phyloP scores from a whole-genome alignment of 2,888 invertebrate genomes.

The Tribolium freemani region DNA sequence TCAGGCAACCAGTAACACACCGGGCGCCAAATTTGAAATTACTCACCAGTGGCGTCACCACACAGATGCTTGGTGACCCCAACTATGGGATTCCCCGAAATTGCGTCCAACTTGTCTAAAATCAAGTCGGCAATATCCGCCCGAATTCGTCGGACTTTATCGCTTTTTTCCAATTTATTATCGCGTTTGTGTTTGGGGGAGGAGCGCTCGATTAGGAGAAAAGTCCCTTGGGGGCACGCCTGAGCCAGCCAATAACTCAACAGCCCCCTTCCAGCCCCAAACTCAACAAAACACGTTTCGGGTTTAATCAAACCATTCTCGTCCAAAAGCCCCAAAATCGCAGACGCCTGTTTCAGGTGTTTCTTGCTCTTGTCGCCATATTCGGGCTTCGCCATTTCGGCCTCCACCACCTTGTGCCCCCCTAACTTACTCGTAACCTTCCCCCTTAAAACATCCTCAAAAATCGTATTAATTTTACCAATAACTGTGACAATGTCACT shows the following conservation, averaged over 20 bases:
- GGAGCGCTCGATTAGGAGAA: conserved; percentile 84
- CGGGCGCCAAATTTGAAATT: no score
- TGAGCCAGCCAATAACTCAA: conserved; percentile 83
- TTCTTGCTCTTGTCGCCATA: conserved; percentile 77
- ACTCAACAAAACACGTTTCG: conserved; percentile 84
- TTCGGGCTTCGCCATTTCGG: conserved; percentile 70
- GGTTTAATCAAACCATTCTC: conserved; percentile 73
- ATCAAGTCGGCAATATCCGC: conserved; percentile 87
- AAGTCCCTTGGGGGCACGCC: conserved; percentile 70
- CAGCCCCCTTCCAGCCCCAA: conserved; percentile 92
- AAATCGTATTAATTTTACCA: conserved; percentile 67
- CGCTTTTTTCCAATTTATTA: conserved; percentile 67
- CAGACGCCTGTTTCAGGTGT: conserved; percentile 85
- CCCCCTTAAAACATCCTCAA: conserved; percentile 47
- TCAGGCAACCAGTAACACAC: conserved; percentile 4
- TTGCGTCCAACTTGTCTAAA: no score
- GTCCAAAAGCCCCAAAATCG: conserved; percentile 80
- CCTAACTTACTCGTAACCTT: conserved; percentile 63
- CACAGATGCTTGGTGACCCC: conserved; percentile 92
- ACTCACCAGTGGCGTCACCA: conserved; percentile 86
- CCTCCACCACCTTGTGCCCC: conserved; percentile 68
- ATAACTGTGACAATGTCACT: conserved; percentile 66
- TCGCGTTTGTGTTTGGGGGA: conserved; percentile 75
- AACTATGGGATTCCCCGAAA: conserved; percentile 69
- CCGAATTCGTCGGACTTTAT: conserved; percentile 75